Conservation (phyloP, 2,888 invertebrate genomes). For the Ganaspis brasiliensis region DNA sequence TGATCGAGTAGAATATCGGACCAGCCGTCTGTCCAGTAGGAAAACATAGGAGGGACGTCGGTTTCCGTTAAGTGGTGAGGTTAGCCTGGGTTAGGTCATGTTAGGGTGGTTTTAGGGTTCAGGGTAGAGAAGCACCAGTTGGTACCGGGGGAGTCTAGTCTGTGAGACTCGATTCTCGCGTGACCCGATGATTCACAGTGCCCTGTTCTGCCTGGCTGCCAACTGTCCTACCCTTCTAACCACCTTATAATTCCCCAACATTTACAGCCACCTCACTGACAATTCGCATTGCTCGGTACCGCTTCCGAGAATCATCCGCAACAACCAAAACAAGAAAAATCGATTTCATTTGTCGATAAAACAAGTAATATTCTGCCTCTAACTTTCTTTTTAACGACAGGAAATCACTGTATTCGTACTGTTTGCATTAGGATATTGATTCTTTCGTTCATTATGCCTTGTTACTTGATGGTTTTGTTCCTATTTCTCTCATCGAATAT, state of each 20-base stretch:
- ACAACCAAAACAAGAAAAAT: background rate
- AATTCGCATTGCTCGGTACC: conserved; percentile 48
- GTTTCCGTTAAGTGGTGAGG: conserved; percentile 39
- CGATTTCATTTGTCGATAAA: background rate
- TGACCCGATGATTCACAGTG: conserved; percentile 78
- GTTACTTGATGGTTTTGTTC: conserved; percentile 1
- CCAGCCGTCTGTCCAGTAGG: conserved; percentile 38
- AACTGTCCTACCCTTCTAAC: conserved; percentile 56
- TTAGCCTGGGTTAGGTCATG: conserved; percentile 57
- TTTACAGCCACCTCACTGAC: conserved; percentile 57
- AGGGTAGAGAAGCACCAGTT: conserved; percentile 68
- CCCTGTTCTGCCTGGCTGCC: conserved; percentile 61
- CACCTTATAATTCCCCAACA: conserved; percentile 58
- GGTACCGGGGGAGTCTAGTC: conserved; percentile 68
- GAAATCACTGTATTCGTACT: conserved; percentile 1
- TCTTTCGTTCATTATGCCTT: background rate
- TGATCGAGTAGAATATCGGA: conserved; percentile 39
- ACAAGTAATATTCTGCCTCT: background rate
- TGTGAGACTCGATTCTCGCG: conserved; percentile 68
- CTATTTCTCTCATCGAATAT: background rate
- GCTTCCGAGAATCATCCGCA: conserved; percentile 21
- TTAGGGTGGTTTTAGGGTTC: conserved; percentile 68
- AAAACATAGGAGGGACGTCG: conserved; percentile 37
- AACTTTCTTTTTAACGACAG: background rate
- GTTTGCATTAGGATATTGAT: conserved; percentile 15